A percentile compares a stretch with the other conserved stretches of the same genome.
Evolutionary conservation across 2,113 vertebrate species (phyloP).

Genomic region (Clupea harengus): DNA sequence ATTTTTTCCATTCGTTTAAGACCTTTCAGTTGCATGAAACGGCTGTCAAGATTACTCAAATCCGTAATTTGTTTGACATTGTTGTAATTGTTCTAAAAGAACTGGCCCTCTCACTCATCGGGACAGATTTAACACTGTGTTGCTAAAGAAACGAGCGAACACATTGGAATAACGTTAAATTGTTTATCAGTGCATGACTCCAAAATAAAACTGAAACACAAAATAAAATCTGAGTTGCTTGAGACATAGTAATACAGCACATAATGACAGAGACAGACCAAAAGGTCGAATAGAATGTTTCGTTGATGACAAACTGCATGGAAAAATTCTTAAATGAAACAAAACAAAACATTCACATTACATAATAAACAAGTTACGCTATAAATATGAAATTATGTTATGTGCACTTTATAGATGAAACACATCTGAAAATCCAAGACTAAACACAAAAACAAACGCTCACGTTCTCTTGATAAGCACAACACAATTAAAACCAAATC

Average conservation of each 20-base stretch:
- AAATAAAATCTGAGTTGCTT: not conserved
- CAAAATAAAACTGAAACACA: not conserved
- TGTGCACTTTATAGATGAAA: conserved; percentile 75
- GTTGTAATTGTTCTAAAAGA: not conserved
- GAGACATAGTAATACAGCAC: not conserved
- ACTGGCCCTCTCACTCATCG: not conserved
- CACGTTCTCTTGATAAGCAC: conserved; percentile 32
- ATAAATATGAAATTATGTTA: conserved; percentile 92
- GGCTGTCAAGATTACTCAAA: not conserved
- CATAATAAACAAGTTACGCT: conserved; percentile 87
- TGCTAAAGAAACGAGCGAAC: not conserved
- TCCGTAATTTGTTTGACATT: not conserved
- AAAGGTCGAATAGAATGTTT: conserved; percentile 78
- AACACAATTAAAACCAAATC: conserved; percentile 41
- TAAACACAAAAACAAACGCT: not conserved
- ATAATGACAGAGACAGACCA: conserved; percentile 46
- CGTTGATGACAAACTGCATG: conserved; percentile 88
- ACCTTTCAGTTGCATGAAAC: not conserved
- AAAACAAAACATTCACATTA: conserved; percentile 88
- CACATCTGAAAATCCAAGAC: conserved; percentile 31
- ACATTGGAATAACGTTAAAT: not conserved
- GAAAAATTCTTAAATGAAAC: conserved; percentile 83
- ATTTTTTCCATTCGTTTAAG: not conserved
- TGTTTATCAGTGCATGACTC: conserved; percentile 1
- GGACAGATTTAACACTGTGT: not conserved